Percentiles rank a stretch among this genome's conserved stretches.
Evolutionary conservation across 2,113 vertebrate genomes (phyloP).

Genomic region (Cariama cristata): DNA sequence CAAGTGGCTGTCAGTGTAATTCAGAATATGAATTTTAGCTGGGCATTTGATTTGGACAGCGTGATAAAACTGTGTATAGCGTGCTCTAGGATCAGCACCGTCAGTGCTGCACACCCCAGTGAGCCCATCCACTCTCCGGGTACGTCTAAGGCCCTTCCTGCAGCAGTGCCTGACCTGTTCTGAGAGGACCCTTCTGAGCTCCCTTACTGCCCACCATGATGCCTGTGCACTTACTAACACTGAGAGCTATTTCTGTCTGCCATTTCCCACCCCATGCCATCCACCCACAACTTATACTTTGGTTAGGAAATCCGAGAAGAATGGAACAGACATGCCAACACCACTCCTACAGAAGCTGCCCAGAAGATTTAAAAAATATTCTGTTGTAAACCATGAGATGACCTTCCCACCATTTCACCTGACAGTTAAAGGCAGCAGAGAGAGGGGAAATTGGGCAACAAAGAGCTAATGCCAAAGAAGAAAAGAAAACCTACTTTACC

Average conservation of each 20-base stretch:
- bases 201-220: rapidly evolving
- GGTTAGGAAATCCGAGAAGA: background rate
- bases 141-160: background rate
- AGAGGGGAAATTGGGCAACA: background rate
- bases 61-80: background rate
- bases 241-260: background rate
- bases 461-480: background rate
- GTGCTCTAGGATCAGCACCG: rapidly evolving
- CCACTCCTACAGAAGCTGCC: background rate
- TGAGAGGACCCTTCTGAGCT: background rate
- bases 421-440: background rate
- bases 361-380: background rate
- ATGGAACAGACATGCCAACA: background rate
- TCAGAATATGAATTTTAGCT: background rate
- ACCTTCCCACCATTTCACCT: background rate
- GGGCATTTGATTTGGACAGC: background rate
- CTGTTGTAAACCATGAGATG: no score
- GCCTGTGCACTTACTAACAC: background rate
- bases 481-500: background rate
- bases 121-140: background rate
- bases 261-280: background rate
- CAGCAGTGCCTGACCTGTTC: background rate
- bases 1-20: background rate
- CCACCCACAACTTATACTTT: background rate
- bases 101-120: rapidly evolving